Percentiles rank a stretch among this genome's conserved stretches.
Evolutionary conservation across 2,113 vertebrate genomes (phyloP).

Genomic region (Istiophorus platypterus): DNA sequence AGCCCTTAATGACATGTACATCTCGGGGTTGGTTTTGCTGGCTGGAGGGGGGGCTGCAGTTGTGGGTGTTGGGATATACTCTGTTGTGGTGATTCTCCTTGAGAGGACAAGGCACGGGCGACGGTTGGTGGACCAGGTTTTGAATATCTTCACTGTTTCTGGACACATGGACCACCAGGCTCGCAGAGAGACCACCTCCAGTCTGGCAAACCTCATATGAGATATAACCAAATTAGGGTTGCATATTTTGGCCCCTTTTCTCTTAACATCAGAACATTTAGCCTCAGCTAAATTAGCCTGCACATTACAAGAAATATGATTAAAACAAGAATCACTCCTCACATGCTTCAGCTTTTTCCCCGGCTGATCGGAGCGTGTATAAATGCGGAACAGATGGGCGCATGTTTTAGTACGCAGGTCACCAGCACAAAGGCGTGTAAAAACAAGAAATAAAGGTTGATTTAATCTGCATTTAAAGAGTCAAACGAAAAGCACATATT

Average conservation of each 20-base stretch:
- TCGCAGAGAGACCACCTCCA: slow-evolving; percentile 91
- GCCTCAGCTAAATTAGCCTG: slow-evolving; percentile 27
- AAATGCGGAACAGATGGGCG: background rate
- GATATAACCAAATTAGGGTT: background rate
- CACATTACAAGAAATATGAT: slow-evolving; percentile 17
- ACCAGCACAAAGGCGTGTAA: slow-evolving; percentile 11
- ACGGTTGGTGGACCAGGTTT: slow-evolving; percentile 78
- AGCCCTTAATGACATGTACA: slow-evolving; percentile 91
- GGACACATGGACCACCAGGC: slow-evolving; percentile 85
- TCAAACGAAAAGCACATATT: slow-evolving; percentile 38
- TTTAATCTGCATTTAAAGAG: background rate
- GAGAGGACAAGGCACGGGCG: slow-evolving; percentile 78
- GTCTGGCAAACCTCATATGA: slow-evolving; percentile 94
- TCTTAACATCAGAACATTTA: slow-evolving; percentile 21
- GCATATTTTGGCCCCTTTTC: background rate
- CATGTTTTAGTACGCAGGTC: slow-evolving; percentile 2
- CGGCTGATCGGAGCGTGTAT: slow-evolving; percentile 1
- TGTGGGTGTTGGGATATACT: slow-evolving; percentile 87
- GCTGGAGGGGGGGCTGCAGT: slow-evolving; percentile 87
- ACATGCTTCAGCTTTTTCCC: slow-evolving; percentile 34
- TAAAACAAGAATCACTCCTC: slow-evolving; percentile 13
- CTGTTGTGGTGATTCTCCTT: slow-evolving; percentile 77
- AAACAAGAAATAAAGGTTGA: background rate
- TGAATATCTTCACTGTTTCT: slow-evolving; percentile 91
- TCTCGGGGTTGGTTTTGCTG: slow-evolving; percentile 90